Evolutionary conservation across 2,797 vertebrate species (phyloP).

Genomic region (Poeciliopsis presidionis): DNA sequence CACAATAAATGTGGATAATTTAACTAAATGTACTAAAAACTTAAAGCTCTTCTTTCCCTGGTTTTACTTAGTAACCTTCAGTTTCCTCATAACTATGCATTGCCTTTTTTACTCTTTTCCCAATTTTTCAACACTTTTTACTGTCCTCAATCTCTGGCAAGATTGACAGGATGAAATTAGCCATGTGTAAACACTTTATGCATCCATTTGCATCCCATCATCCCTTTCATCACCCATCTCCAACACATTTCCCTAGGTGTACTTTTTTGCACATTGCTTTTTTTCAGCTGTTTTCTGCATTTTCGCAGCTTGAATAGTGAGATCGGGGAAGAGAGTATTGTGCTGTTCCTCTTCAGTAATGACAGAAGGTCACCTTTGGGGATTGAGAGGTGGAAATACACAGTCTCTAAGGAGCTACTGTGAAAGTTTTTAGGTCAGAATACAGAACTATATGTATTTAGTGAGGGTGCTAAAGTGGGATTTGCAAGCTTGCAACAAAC

Average conservation of each 20-base stretch:
- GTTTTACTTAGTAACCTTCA: neutral
- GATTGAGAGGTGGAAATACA: slow-evolving; percentile 8
- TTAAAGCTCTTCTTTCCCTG: neutral
- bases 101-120: slow-evolving; percentile 7
- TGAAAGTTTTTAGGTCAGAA: slow-evolving; percentile 12
- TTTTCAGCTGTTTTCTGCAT: slow-evolving; percentile 59
- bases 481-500: neutral
- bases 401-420: neutral
- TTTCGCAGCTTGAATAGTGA: slow-evolving; percentile 51
- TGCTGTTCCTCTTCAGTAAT: slow-evolving; percentile 30
- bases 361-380: slow-evolving; percentile 59
- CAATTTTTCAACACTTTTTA: slow-evolving; percentile 42
- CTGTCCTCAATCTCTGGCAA: slow-evolving; percentile 52
- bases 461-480: neutral
- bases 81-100: neutral
- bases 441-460: slow-evolving; percentile 1
- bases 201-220: slow-evolving; percentile 78
- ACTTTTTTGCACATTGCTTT: slow-evolving; percentile 24
- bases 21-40: neutral
- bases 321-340: slow-evolving; percentile 1
- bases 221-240: slow-evolving; percentile 53
- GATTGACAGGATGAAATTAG: slow-evolving; percentile 79
- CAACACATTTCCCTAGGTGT: slow-evolving; percentile 41
- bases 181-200: slow-evolving; percentile 73
- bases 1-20: neutral